Evolutionary conservation across 2,113 vertebrate genomes (phyloP), one percentile per base, ranked within the genome.

Genomic region (Hystrix brachyura): DNA sequence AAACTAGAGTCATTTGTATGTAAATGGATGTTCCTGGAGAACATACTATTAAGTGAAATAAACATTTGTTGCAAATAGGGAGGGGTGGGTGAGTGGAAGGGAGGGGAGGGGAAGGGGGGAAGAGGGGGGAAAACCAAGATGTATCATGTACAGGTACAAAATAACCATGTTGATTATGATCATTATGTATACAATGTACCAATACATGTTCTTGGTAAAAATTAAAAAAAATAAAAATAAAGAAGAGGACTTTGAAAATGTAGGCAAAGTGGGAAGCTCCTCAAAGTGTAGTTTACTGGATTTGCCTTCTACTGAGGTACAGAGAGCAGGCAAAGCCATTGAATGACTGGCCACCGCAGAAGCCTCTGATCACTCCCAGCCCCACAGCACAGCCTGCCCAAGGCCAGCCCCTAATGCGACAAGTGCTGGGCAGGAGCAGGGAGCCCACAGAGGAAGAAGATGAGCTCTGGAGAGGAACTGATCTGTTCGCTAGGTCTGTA

Each of bases 391-490:
- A 72, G 98, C 98, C 94, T 96, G 97, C 0, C 98, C 98, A 92
- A 97, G 97, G 71, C 98, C 98, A 94, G 99, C 99, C 0, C 98
- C 99, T 98, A 99, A 99, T 0, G 99, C 99, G 94, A 99, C 99
- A 13, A 98, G 97, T 32, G 96, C 98, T 0, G 97, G 98, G 84
- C 99, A 99, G 98, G 99, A 99, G 98, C 98, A 1, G 98, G 97
- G 82, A 98, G 84, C 98, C 98, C 0, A 99, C 99, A 53, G 99
- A 99, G 79, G 99, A 99, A 0, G 99, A 99, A 97, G 99, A 99
- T 3, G 99, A 99, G 98, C 99, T 99, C 96, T 98, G 99, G 96
- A 99, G 99, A 97, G 99, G 99, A 98, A 99, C 99, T 98, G 99
- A 99, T 98, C 99, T 96, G 99, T 99, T 97, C 99, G 99, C 99